Conservation (phyloP, 2,113 vertebrate genomes). For the Laterallus jamaicensis region DNA sequence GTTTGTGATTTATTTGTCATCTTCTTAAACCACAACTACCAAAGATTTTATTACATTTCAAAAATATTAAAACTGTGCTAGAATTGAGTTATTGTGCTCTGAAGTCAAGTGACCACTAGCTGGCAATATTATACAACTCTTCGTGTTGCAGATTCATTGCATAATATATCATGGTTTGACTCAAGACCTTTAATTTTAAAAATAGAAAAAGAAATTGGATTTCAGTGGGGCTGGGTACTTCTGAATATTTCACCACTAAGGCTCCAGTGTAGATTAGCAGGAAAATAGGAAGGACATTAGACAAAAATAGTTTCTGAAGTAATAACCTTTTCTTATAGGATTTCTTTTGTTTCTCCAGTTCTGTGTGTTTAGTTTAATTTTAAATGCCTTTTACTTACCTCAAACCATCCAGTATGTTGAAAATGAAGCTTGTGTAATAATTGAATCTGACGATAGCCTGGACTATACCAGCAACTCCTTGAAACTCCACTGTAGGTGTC, state of each 20-base stretch:
- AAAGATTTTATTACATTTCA: constrained; percentile 1
- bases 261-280: constrained; percentile 4
- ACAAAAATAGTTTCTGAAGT: constrained; percentile 9
- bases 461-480: background rate
- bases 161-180: constrained; percentile 46
- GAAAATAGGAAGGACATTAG: background rate
- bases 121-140: constrained; percentile 69
- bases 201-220: constrained; percentile 63
- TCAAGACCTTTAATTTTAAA: constrained; percentile 66
- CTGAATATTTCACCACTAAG: constrained; percentile 19
- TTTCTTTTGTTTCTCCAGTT: constrained; percentile 4
- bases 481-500: background rate
- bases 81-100: constrained; percentile 42
- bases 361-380: background rate
- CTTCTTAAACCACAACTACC: background rate
- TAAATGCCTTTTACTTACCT: background rate
- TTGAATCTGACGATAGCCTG: background rate
- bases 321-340: constrained; percentile 13
- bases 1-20: background rate
- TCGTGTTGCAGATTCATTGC: constrained; percentile 22
- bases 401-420: background rate
- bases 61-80: constrained; percentile 33
- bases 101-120: constrained; percentile 65
- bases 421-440: background rate
- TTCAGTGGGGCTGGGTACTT: constrained; percentile 30